Evolutionary conservation across 2,113 vertebrate species (phyloP).

Genomic region (Ascaphus truei): DNA sequence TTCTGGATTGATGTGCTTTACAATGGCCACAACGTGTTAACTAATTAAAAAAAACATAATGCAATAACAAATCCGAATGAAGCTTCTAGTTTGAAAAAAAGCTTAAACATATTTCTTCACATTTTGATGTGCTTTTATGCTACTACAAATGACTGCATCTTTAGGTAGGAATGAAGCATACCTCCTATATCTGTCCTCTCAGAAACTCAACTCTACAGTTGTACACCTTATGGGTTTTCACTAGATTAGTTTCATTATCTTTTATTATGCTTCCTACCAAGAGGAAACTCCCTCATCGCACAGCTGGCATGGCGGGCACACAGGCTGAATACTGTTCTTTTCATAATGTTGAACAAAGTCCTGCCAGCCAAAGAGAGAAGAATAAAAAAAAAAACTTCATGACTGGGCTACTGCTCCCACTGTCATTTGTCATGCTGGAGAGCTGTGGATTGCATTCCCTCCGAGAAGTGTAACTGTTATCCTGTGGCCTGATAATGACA

Average conservation of each 20-base stretch:
- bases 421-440: conserved; percentile 33
- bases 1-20: too few relatives aligned
- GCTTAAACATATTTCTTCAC: too few relatives aligned
- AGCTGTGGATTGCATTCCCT: conserved; percentile 42
- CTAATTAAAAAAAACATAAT: too few relatives aligned
- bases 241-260: conserved; percentile 22
- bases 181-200: neutral
- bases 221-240: neutral
- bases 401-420: conserved; percentile 22
- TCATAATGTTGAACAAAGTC: conserved; percentile 22
- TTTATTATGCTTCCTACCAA: conserved; percentile 21
- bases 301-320: conserved; percentile 27
- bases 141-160: too few relatives aligned
- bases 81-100: too few relatives aligned
- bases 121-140: too few relatives aligned
- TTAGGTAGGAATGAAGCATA: too few relatives aligned
- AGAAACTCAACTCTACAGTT: neutral
- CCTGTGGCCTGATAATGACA: conserved; percentile 50
- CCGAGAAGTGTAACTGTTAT: conserved; percentile 49
- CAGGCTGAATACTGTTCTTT: conserved; percentile 24
- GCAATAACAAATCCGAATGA: too few relatives aligned
- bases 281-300: conserved; percentile 17
- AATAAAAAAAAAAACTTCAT: conserved; percentile 6
- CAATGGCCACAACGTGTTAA: too few relatives aligned
- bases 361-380: neutral